phyloP scores from a whole-genome alignment of 2,113 vertebrate species.

The Mobula birostris region DNA sequence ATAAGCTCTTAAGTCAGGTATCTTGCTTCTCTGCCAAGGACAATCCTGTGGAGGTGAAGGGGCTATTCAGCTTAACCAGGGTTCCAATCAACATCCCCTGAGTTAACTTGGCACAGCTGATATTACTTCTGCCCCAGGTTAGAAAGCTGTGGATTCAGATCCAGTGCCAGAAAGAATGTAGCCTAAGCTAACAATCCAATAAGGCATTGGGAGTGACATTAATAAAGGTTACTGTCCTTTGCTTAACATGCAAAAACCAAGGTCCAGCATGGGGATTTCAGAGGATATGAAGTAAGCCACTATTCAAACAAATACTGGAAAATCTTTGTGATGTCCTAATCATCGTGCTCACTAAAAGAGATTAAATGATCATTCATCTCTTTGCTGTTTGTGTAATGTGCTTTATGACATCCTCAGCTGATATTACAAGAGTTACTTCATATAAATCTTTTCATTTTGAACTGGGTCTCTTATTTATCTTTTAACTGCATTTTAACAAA shows the following conservation, averaged over 20 bases:
- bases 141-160: conserved; percentile 6
- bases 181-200: not conserved
- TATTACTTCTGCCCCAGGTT: not conserved
- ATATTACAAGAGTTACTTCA: conserved; percentile 4
- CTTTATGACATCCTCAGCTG: not conserved
- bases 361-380: not conserved
- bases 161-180: not conserved
- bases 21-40: not conserved
- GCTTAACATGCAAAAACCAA: not conserved
- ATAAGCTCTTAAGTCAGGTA: not conserved
- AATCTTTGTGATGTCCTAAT: not conserved
- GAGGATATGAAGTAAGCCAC: not conserved
- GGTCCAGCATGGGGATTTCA: not conserved
- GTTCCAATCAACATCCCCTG: not conserved
- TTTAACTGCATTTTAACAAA: not conserved
- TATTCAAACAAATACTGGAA: not conserved
- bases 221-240: not conserved
- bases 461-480: not conserved
- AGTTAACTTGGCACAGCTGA: not conserved
- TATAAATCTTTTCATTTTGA: not conserved
- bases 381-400: not conserved
- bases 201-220: not conserved
- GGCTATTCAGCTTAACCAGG: not conserved
- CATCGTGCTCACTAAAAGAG: not conserved
- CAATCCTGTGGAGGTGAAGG: not conserved